These are phyloP conservation scores for Drosophila affinis DNA, from an alignment of 2,888 invertebrate species.

Conservation along the genomic window DNA sequence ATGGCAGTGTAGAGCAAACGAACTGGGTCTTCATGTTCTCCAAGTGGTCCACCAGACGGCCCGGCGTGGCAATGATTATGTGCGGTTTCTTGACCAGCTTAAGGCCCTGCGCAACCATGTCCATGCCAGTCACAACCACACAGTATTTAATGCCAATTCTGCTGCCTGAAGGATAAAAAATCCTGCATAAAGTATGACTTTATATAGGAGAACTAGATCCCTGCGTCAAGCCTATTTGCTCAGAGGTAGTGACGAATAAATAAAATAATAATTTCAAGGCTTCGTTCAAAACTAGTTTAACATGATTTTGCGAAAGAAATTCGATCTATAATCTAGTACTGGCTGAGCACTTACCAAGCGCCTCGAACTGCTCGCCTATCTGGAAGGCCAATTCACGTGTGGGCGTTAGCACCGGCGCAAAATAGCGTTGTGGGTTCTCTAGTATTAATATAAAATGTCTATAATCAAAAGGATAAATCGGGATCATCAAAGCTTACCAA, in stretches of 20 bases:
- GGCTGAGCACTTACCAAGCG: slow-evolving; percentile 88
- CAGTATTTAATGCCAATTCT: slow-evolving; percentile 65
- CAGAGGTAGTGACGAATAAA: slow-evolving; percentile 83
- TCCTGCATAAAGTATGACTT: background rate
- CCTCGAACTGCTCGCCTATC: slow-evolving; percentile 99
- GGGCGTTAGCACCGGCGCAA: slow-evolving; percentile 96
- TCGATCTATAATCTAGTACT: background rate
- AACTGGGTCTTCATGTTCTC: too few species aligned
- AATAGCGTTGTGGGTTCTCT: slow-evolving; percentile 96
- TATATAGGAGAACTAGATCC: too few species aligned
- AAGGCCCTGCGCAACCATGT: slow-evolving; percentile 97
- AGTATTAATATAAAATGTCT: slow-evolving; percentile 80
- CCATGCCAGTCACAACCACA: slow-evolving; percentile 99
- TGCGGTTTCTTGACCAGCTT: slow-evolving; percentile 98
- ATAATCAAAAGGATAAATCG: background rate
- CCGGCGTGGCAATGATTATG: slow-evolving; percentile 95
- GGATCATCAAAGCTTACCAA: background rate
- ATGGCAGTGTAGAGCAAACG: too few species aligned
- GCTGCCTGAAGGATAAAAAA: too few species aligned
- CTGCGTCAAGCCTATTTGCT: slow-evolving; percentile 34
- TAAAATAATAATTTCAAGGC: slow-evolving; percentile 75
- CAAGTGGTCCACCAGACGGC: too few species aligned
- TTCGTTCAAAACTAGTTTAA: slow-evolving; percentile 68
- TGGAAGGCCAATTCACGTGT: slow-evolving; percentile 99
- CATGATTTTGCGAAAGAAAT: slow-evolving; percentile 69